These are phyloP conservation scores for Xestia sexstrigata DNA, from an alignment of 2,888 invertebrate genomes.

Conservation along the genomic window DNA sequence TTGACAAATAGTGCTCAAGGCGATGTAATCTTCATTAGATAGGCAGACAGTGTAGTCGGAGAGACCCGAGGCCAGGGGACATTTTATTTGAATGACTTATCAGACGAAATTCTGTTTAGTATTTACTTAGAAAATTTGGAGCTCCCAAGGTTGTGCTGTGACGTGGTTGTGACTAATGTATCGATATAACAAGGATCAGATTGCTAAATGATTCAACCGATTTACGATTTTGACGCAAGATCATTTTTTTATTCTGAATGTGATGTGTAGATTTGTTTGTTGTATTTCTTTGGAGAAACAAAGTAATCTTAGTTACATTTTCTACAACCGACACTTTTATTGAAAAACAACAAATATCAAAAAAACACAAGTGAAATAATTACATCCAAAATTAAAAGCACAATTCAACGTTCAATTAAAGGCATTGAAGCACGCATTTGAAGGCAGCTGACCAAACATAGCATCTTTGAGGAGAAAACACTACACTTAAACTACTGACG, in stretches of 20 bases:
- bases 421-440: slow-evolving; percentile 31
- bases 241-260: neutral
- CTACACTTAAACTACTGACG: neutral
- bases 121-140: slow-evolving; percentile 34
- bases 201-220: neutral
- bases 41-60: slow-evolving; percentile 9
- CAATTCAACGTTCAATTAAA: slow-evolving; percentile 19
- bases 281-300: neutral
- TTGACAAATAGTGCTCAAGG: slow-evolving; percentile 59
- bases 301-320: neutral
- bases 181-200: slow-evolving; percentile 5
- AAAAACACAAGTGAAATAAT: slow-evolving; percentile 5
- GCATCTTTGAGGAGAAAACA: slow-evolving; percentile 15
- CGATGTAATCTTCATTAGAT: slow-evolving; percentile 47
- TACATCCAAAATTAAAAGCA: slow-evolving; percentile 23
- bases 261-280: neutral
- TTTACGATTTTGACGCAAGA: neutral
- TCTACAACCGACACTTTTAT: neutral
- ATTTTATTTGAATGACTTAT: slow-evolving; percentile 33
- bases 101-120: slow-evolving; percentile 20
- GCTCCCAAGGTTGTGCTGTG: slow-evolving; percentile 16
- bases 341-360: neutral
- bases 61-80: slow-evolving; percentile 26
- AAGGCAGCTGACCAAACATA: slow-evolving; percentile 49
- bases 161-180: slow-evolving; percentile 36